Evolutionary conservation across 1,140 invertebrate species (phyloP).

Genomic region (Anadara kagoshimensis): DNA sequence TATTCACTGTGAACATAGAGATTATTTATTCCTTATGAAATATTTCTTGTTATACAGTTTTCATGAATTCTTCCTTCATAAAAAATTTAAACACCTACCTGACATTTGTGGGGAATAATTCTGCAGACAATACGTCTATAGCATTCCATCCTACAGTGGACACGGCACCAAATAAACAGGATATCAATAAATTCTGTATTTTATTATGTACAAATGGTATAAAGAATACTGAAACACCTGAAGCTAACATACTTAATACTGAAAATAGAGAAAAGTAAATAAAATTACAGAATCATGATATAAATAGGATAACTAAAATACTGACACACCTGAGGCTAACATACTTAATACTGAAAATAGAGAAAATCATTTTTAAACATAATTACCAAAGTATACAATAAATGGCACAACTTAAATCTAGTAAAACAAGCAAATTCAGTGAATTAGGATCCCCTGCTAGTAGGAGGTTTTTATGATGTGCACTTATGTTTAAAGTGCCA

Average conservation of each 20-base stretch:
- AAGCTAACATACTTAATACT: slow-evolving; percentile 75
- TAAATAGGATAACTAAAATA: neutral
- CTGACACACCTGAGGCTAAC: no score
- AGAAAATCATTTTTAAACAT: no score
- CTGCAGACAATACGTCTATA: slow-evolving; percentile 74
- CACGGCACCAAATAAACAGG: slow-evolving; percentile 75
- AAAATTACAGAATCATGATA: neutral
- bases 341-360: no score
- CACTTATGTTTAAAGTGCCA: no score
- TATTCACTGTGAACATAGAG: no score
- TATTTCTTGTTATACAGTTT: neutral
- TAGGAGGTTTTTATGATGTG: no score
- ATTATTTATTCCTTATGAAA: slow-evolving; percentile 8
- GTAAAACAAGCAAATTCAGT: no score
- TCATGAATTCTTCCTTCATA: neutral
- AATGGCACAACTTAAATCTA: no score
- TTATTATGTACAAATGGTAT: slow-evolving; percentile 74
- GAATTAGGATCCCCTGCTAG: no score
- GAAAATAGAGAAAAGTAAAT: slow-evolving; percentile 33
- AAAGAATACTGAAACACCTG: slow-evolving; percentile 74
- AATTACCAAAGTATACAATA: no score
- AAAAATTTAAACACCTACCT: slow-evolving; percentile 77
- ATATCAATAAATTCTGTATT: slow-evolving; percentile 63
- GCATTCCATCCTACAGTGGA: slow-evolving; percentile 76
- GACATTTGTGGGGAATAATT: slow-evolving; percentile 75